Percentiles rank a stretch among this genome's conserved stretches.
Evolutionary conservation across 92 coral and sea anemone genomes (phyloP).

Genomic region (Phenganax marumi): DNA sequence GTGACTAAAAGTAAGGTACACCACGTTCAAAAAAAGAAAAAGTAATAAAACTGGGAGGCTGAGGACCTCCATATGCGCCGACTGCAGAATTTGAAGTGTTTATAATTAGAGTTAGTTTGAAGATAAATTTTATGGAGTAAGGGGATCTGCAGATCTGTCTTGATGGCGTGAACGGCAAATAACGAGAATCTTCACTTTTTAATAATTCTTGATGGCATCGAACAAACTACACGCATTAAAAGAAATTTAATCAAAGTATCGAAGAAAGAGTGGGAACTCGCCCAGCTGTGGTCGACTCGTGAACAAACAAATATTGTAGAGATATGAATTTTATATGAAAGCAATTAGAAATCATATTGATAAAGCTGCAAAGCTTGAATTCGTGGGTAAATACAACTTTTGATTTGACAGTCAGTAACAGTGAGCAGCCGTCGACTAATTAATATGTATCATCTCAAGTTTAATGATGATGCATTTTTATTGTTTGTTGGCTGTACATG

Average conservation of each 20-base stretch:
- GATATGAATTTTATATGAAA: constrained; percentile 35
- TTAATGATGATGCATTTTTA: not conserved
- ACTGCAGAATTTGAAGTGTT: too few species aligned
- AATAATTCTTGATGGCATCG: not conserved
- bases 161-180: not conserved
- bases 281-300: constrained; percentile 26
- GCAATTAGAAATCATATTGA: constrained; percentile 29
- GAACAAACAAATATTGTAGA: constrained; percentile 20
- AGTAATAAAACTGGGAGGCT: too few species aligned
- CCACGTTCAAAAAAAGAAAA: too few species aligned
- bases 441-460: not conserved
- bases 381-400: constrained; percentile 1
- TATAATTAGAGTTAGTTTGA: not conserved
- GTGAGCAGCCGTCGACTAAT: not conserved
- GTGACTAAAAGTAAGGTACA: too few species aligned
- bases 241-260: constrained; percentile 6
- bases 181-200: not conserved
- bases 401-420: not conserved
- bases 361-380: constrained; percentile 35
- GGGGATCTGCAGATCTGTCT: too few species aligned
- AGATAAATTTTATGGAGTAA: not conserved
- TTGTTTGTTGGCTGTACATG: not conserved
- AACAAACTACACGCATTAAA: not conserved
- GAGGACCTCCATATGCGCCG: too few species aligned
- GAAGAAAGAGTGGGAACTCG: constrained; percentile 22